These are phyloP conservation scores for Callionymus lyra DNA, from an alignment of 2,113 vertebrate genomes.

Conservation along the genomic window DNA sequence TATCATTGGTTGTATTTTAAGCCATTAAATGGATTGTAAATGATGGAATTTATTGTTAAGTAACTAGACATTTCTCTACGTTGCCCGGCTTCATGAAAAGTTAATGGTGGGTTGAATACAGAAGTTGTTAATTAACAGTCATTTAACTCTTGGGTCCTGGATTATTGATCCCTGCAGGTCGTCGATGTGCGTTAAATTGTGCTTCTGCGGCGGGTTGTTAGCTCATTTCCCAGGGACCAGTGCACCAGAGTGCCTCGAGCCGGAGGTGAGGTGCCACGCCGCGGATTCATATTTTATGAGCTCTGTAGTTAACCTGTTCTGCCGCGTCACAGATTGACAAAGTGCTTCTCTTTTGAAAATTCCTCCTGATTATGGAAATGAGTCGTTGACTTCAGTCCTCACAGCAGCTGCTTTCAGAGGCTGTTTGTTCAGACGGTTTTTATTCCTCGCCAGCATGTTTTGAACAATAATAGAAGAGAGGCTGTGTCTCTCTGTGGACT, in stretches of 20 bases:
- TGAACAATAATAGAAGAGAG: slow-evolving; percentile 10
- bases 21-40: too few relatives aligned
- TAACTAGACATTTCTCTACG: not conserved
- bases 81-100: not conserved
- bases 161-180: not conserved
- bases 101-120: not conserved
- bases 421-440: not conserved
- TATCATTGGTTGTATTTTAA: too few relatives aligned
- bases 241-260: slow-evolving; percentile 6
- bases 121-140: not conserved
- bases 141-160: not conserved
- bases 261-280: slow-evolving; percentile 12
- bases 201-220: slow-evolving; percentile 6
- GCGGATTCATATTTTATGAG: slow-evolving; percentile 42
- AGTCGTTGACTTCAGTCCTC: too few relatives aligned
- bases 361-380: too few relatives aligned
- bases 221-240: slow-evolving; percentile 2
- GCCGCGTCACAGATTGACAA: slow-evolving; percentile 37
- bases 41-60: not conserved
- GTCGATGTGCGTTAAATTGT: not conserved
- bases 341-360: slow-evolving; percentile 26
- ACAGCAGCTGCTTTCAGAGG: too few relatives aligned
- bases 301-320: slow-evolving; percentile 27
- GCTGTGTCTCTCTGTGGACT: slow-evolving; percentile 16
- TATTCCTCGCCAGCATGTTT: slow-evolving; percentile 5